phyloP scores from a whole-genome alignment of 2,888 invertebrate species.

The Coelopa pilipes region DNA sequence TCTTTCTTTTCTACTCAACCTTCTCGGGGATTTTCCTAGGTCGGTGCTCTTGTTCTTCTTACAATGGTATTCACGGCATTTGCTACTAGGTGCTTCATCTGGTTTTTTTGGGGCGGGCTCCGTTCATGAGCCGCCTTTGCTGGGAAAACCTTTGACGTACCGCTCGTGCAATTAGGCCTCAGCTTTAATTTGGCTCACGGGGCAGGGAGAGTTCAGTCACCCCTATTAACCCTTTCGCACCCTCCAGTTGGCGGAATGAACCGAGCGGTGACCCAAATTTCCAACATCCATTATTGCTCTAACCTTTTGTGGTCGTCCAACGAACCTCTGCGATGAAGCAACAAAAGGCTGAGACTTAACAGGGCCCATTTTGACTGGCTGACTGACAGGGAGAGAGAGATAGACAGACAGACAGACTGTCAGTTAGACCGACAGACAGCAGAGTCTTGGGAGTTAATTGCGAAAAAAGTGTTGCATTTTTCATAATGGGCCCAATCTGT shows the following conservation, averaged over 20 bases:
- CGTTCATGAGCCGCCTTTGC: too few relatives aligned
- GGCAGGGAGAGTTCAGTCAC: background rate
- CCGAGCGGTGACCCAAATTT: too few relatives aligned
- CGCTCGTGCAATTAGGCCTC: too few relatives aligned
- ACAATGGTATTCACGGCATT: too few relatives aligned
- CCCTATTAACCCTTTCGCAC: background rate
- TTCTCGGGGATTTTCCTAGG: background rate
- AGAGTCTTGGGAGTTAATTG: slow-evolving; percentile 7
- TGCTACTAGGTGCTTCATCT: too few relatives aligned
- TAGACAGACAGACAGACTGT: slow-evolving; percentile 9
- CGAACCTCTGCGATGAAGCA: too few relatives aligned
- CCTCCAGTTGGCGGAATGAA: background rate
- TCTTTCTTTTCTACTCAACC: slow-evolving; percentile 16
- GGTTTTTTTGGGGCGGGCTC: too few relatives aligned
- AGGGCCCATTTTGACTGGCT: background rate
- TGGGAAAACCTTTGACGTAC: too few relatives aligned
- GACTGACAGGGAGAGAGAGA: background rate
- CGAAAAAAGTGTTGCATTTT: slow-evolving; percentile 10
- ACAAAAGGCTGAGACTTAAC: too few relatives aligned
- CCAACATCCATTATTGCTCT: too few relatives aligned
- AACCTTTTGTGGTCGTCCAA: too few relatives aligned
- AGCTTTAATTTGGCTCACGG: background rate
- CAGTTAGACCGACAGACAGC: background rate
- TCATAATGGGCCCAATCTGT: background rate
- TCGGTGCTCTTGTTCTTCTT: background rate